A percentile compares a stretch with the other conserved stretches of the same genome.
Conservation (phyloP, 2,113 vertebrate genomes). For the Origma solitaria region DNA sequence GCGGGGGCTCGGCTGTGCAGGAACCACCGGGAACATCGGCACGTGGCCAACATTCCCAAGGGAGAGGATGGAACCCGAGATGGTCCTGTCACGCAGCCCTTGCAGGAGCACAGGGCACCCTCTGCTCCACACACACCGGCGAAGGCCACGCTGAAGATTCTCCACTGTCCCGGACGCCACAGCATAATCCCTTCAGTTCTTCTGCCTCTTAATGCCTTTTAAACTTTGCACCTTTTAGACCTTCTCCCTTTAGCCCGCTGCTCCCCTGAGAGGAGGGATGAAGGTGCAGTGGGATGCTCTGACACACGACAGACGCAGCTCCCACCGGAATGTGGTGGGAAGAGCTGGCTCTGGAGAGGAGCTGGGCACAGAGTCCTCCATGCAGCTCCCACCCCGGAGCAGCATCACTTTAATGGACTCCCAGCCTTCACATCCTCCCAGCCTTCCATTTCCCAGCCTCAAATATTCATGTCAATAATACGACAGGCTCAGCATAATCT, state of each 20-base stretch:
- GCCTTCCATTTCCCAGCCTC: neutral
- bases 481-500: neutral
- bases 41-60: accelerated
- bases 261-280: accelerated
- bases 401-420: neutral
- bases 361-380: accelerated
- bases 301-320: accelerated
- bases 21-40: too few relatives aligned
- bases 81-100: neutral
- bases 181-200: accelerated
- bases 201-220: neutral
- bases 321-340: accelerated
- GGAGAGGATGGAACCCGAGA: accelerated
- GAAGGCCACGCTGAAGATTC: accelerated
- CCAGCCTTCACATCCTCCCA: neutral
- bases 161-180: accelerated
- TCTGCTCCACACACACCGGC: accelerated
- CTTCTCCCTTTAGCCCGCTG: accelerated
- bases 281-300: accelerated
- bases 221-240: accelerated
- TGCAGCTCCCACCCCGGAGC: accelerated
- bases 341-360: too few relatives aligned
- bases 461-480: neutral
- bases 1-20: accelerated
- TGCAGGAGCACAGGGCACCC: neutral